These are phyloP conservation scores for Catamblyrhynchus diadema DNA, from an alignment of 2,797 vertebrate species.

Conservation along the genomic window DNA sequence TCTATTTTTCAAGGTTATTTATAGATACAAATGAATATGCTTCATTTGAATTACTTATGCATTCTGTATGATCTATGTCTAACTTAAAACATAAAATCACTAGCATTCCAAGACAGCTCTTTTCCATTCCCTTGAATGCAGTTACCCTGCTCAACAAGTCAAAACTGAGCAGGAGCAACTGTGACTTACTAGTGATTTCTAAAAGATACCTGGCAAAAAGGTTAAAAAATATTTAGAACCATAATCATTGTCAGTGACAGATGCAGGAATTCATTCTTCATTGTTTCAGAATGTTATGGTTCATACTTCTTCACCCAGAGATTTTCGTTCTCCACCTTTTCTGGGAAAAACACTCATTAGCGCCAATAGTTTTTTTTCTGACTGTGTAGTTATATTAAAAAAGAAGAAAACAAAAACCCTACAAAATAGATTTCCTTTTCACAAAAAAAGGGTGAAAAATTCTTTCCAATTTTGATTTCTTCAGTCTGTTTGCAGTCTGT, in stretches of 20 bases:
- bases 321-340: neutral
- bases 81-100: neutral
- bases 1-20: neutral
- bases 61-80: neutral
- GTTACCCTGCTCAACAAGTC: neutral
- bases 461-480: neutral
- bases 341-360: neutral
- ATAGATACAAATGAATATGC: neutral
- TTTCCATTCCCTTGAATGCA: neutral
- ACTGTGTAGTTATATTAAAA: neutral
- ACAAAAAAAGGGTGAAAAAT: neutral
- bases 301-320: neutral
- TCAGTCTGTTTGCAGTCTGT: neutral
- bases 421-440: neutral
- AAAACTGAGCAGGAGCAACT: neutral
- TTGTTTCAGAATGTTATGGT: neutral
- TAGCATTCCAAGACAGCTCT: neutral
- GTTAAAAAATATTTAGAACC: neutral
- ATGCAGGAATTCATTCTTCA: neutral
- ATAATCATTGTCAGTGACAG: neutral
- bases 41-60: neutral
- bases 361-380: neutral
- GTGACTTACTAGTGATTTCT: neutral
- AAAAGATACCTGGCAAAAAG: neutral
- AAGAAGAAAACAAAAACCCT: neutral